Conservation (phyloP, 2,888 invertebrate genomes). For the Yponomeuta cagnagella region DNA sequence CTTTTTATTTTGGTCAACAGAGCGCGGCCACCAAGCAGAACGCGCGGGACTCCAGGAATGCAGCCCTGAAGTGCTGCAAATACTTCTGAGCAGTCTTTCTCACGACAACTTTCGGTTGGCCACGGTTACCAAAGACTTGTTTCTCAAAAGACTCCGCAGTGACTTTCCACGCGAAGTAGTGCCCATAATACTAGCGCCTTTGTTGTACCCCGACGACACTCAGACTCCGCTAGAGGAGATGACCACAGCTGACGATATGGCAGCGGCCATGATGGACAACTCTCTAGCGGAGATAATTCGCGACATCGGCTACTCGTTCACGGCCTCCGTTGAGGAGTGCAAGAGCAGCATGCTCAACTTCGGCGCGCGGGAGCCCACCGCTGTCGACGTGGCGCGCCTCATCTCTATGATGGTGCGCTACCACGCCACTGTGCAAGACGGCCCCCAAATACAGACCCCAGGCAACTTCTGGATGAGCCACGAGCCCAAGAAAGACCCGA, state of each 20-base stretch:
- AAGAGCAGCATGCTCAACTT: constrained; percentile 88
- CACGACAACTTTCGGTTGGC: constrained; percentile 81
- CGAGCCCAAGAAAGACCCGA: constrained; percentile 71
- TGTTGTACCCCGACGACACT: constrained; percentile 88
- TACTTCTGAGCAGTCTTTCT: constrained; percentile 80
- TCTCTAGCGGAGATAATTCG: constrained; percentile 91
- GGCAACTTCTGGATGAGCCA: constrained; percentile 79
- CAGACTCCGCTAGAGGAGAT: constrained; percentile 79
- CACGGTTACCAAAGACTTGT: constrained; percentile 84
- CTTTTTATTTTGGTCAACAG: constrained; percentile 42
- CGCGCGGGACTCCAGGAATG: constrained; percentile 93
- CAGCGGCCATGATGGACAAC: constrained; percentile 80
- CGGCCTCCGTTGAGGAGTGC: constrained; percentile 90
- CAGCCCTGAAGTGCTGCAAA: constrained; percentile 91
- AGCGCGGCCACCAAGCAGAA: constrained; percentile 79
- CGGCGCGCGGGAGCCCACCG: constrained; percentile 87
- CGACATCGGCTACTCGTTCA: constrained; percentile 95
- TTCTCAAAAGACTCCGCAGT: constrained; percentile 86
- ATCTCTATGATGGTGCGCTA: constrained; percentile 91
- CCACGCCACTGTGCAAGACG: constrained; percentile 78
- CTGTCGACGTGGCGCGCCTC: constrained; percentile 89
- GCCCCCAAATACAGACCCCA: constrained; percentile 81
- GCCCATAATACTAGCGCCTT: constrained; percentile 91
- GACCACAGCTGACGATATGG: constrained; percentile 78
- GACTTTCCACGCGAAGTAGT: constrained; percentile 93